Evolutionary conservation across 2,888 invertebrate genomes (phyloP), one percentile per base, ranked within the genome.

Genomic region (Toxonevra muliebris): DNA sequence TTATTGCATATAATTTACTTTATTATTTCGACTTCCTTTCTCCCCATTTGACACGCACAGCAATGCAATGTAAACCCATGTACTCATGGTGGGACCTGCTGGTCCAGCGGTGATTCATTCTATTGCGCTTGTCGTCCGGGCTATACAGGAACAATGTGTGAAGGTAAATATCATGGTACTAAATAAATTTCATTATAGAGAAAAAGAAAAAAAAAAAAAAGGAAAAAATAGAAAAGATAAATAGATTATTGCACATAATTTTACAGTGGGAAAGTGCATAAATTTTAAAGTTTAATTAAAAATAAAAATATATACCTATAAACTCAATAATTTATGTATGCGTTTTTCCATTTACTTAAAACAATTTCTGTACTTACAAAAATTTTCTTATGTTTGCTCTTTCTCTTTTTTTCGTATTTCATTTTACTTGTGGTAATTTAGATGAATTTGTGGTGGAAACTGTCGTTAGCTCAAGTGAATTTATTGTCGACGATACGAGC

Each of bases 111-210:
- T 67, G 91, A 91, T 79, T 90, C 90, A 9, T 93, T 91, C 85
- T 90, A 91, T 81, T 95, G 95, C 83, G 90, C 91, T 64, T 95
- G 95, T 80, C 88, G 91, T 61, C 90, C 92, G 11, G 94, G 93
- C 9, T 95, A 90, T 80, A 91, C 90, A 1, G 95, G 94, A 48
- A 90, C 90, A 79, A 89, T 91, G 75, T 95, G 95, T 82, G 92
- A 93, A 88, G 91, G 91, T 91, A 84, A 84, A 80, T 65, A 2
- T 3, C 13, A 30, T 30, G 30, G 30, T 7, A 30, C 30, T 30
- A 30, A 30, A 30, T 30, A 30, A 30, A 30, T 30, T 2, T 7
- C 30, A 30, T n/a, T n/a, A n/a, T n/a, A n/a, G n/a, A n/a, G n/a
- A n/a, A n/a, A n/a, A n/a, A n/a, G n/a, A n/a, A n/a, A n/a, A n/a